Base-by-base conservation (phyloP, 2,888 invertebrate species). In the Lomographa bimaculata region DNA sequence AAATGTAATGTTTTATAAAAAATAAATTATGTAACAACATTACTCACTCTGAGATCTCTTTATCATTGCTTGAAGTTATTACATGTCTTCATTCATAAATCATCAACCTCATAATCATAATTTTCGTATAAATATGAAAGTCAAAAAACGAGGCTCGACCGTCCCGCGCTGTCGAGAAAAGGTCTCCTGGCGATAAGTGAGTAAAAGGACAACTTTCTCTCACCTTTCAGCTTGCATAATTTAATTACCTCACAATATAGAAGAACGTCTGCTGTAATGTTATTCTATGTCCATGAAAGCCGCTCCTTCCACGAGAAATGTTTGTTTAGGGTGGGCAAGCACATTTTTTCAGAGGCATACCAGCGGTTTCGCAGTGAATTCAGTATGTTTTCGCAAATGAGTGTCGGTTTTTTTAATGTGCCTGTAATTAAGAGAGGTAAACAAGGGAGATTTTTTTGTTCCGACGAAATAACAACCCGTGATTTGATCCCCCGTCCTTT, bases 321-420 rank as follows among this genome's bases (percentile, higher is more conserved):
- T 54, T 54, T 51, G 49, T 46, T 54, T 54, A 54, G 54, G 54
- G 21, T 30, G 19, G 16, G 14, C 21, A 43, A 36, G 47, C 24
- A 42, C 42, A 51, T 51, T 54, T 54, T 51, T 54, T 51, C 40
- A 32, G 41, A 28, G 44, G 50, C 35, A 43, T 19, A 18, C 39
- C 33, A 21, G 32, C 9, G 36, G 32, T 35, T 26, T 24, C 7
- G 18, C 32, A 19, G 27, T 8, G 24, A 37, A 33, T 27, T 33
- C 39, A 51, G 40, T 46, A 46, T 54, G 49, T 41, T 51, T 51
- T 47, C 38, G 41, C 38, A 37, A 46, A 44, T 41, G 30, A 46
- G 41, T 32, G 48, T 49, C 34, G 49, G 40, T 46, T 40, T 42
- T 46, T 34, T 35, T 36, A 49, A 44, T 36, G 20, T 28, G 34